Evolutionary conservation across 2,888 invertebrate species (phyloP).

Genomic region (Caenorhabditis imperialis): DNA sequence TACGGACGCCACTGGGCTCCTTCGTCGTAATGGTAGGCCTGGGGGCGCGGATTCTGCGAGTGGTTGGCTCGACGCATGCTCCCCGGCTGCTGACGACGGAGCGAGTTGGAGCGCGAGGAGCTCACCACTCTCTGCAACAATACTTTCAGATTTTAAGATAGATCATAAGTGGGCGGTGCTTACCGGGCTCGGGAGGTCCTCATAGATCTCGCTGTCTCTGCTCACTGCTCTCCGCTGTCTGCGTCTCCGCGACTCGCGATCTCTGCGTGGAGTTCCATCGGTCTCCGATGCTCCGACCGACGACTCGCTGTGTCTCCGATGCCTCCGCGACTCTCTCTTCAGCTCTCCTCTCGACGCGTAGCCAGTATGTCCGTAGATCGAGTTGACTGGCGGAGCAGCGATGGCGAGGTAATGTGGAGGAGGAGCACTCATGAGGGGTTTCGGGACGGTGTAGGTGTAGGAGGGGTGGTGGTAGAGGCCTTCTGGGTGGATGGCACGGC

Average conservation of each 20-base stretch:
- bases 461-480: conserved; percentile 61
- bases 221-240: conserved; percentile 42
- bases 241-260: conserved; percentile 40
- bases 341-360: conserved; percentile 31
- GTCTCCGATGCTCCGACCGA: conserved; percentile 28
- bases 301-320: conserved; percentile 49
- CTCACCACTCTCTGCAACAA: conserved; percentile 28
- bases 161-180: not conserved
- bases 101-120: conserved; percentile 47
- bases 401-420: conserved; percentile 67
- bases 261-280: conserved; percentile 38
- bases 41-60: conserved; percentile 23
- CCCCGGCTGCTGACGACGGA: conserved; percentile 40
- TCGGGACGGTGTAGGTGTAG: conserved; percentile 62
- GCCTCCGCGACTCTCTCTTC: conserved; percentile 36
- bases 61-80: conserved; percentile 25
- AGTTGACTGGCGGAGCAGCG: conserved; percentile 47
- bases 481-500: conserved; percentile 61
- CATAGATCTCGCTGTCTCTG: conserved; percentile 62
- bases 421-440: conserved; percentile 54
- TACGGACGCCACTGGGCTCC: conserved; percentile 59
- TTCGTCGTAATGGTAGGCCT: conserved; percentile 48
- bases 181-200: conserved; percentile 63
- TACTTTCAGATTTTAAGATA: not conserved
- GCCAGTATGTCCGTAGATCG: conserved; percentile 42